phyloP scores from a whole-genome alignment of 2,113 vertebrate species.

The Burhinus oedicnemus region DNA sequence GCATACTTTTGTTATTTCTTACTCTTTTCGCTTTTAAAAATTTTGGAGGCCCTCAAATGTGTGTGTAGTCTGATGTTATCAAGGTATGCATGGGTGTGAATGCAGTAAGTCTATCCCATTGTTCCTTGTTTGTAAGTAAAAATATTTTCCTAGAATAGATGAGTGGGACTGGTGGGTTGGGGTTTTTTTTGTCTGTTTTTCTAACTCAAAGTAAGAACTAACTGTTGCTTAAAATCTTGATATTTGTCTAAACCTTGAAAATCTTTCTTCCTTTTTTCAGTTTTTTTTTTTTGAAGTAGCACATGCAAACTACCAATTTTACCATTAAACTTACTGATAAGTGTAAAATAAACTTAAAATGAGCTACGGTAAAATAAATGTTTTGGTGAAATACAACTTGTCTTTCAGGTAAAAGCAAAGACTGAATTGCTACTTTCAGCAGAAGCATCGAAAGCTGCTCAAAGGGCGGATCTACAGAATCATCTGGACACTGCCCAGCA shows the following conservation, averaged over 20 bases:
- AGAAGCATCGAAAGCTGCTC: constrained; percentile 93
- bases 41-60: not conserved
- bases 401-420: constrained; percentile 93
- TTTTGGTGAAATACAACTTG: not conserved
- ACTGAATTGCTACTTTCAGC: constrained; percentile 93
- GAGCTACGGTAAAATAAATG: not conserved
- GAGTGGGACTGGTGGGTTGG: not conserved
- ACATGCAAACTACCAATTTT: not conserved
- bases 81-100: not conserved
- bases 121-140: not conserved
- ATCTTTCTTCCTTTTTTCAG: not conserved
- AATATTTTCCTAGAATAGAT: not conserved
- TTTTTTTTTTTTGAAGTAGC: not conserved
- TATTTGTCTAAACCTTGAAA: not conserved
- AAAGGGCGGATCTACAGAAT: constrained; percentile 94
- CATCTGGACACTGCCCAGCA: constrained; percentile 94
- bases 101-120: not conserved
- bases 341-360: not conserved
- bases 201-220: not conserved
- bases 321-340: not conserved
- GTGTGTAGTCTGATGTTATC: not conserved
- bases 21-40: not conserved
- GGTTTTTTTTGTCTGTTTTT: not conserved
- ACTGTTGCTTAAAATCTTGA: not conserved
- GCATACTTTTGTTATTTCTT: not conserved